Evolutionary conservation across 1,140 invertebrate genomes (phyloP).

Genomic region (Drosophila equinoxialis): DNA sequence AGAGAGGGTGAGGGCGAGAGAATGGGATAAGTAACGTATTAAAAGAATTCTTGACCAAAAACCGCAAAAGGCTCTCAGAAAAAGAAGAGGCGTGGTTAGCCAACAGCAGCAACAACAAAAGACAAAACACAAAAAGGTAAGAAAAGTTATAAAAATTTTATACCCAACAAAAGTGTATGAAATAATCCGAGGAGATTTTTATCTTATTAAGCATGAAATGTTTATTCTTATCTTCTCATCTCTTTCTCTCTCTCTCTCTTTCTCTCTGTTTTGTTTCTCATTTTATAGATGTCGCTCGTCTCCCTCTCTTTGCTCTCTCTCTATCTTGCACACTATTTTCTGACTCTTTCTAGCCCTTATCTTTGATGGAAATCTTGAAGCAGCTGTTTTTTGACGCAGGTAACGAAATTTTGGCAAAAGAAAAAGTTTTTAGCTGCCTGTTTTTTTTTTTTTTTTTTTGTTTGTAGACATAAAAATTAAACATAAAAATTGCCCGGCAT

Average conservation of each 20-base stretch:
- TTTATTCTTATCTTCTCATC: constrained; percentile 52
- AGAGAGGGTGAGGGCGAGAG: neutral
- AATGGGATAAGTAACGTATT: constrained; percentile 32
- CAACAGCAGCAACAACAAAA: constrained; percentile 8
- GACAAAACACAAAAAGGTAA: constrained; percentile 55
- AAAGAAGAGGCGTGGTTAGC: constrained; percentile 8
- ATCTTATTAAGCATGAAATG: constrained; percentile 78
- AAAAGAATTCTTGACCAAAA: constrained; percentile 61
- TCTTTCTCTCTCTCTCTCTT: constrained; percentile 18
- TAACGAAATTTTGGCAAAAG: constrained; percentile 43
- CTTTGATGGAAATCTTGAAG: constrained; percentile 66
- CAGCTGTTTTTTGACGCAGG: constrained; percentile 67
- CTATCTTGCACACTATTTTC: constrained; percentile 10
- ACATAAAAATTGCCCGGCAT: constrained; percentile 65
- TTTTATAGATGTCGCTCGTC: neutral
- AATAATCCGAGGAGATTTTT: constrained; percentile 78
- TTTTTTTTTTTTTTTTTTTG: constrained; percentile 10
- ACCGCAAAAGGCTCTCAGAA: constrained; percentile 63
- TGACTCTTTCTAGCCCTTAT: constrained; percentile 46
- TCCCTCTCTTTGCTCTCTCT: constrained; percentile 19
- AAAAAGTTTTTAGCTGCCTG: neutral
- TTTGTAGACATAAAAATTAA: constrained; percentile 35
- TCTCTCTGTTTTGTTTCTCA: neutral
- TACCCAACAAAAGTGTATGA: constrained; percentile 60
- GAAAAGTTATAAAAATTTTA: constrained; percentile 71